Evolutionary conservation across 2,797 vertebrate genomes (phyloP), one percentile per base, ranked within the genome.

Genomic region (Atherinosoma microstoma): DNA sequence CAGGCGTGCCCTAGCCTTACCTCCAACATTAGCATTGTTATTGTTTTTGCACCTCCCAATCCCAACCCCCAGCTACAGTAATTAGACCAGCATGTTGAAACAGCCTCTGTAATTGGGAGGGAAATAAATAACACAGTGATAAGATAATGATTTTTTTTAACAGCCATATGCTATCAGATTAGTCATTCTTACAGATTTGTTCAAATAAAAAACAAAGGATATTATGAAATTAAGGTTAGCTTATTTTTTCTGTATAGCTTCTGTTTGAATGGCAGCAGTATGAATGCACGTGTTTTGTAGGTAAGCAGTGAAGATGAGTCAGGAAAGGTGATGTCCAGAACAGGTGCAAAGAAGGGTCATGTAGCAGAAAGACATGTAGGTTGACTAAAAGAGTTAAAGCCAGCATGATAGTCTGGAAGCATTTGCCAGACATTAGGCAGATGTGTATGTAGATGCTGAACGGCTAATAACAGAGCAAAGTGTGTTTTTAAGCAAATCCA

Each of bases 131-230:
- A 91, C 70, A 70, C 70, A 72, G 70, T 89, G 84, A 92, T 89
- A 83, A 89, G 88, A 93, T 93, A 93, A 93, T 87, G 84, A 90
- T 91, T 89, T 84, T 47, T 32, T 32, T 87, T 67, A 72, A 84
- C 84, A 83, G 68, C 83, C 91, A 91, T 94, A 92, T 90, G 89
- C 74, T 83, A 69, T 79, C 73, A 79, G 85, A 92, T 92, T 90
- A 91, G 88, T 85, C 69, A 83, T 92, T 92, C 86, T 86, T 86
- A 84, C 82, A 87, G 80, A 67, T 83, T 59, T 76, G 70, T 78
- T 92, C 6, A n/a, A 34, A 92, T 93, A 93, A 93, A 90, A n/a
- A 34, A 92, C 93, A 93, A 93, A 91, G 84, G 68, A 92, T 92
- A 93, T 94, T 89, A 90, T 76, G 66, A 71, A 73, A 80, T 84